Conservation (phyloP, 2,888 invertebrate species). For the Philereme transversata region DNA sequence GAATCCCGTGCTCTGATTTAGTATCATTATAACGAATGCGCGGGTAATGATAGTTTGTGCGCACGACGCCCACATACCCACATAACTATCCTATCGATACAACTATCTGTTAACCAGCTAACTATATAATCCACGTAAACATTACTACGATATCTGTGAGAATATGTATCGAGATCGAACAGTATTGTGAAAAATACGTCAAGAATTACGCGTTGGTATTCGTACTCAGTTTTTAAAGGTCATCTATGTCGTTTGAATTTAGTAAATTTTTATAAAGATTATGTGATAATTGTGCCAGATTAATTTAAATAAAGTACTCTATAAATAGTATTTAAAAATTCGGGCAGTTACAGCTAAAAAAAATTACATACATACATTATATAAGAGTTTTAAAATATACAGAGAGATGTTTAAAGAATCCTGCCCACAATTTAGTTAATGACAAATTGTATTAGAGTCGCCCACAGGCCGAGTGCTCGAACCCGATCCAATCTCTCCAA, state of each 20-base stretch:
- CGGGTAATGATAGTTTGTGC: conserved; percentile 41
- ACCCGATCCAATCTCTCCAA: conserved; percentile 20
- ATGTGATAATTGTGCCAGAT: no score
- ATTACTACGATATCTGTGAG: conserved; percentile 27
- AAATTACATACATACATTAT: no score
- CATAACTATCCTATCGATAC: conserved; percentile 13
- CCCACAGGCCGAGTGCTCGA: conserved; percentile 20
- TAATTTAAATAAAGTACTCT: no score
- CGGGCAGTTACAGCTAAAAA: no score
- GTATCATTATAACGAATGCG: conserved; percentile 41
- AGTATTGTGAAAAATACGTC: no score
- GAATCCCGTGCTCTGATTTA: conserved; percentile 44
- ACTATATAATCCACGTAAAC: conserved; percentile 13
- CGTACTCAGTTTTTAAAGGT: no score
- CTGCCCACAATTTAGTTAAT: conserved; percentile 32
- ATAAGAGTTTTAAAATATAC: no score
- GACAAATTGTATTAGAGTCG: conserved; percentile 32
- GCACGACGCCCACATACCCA: conserved; percentile 34
- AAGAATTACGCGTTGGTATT: no score
- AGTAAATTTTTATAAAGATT: no score
- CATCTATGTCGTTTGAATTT: no score
- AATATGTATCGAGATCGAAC: conserved; percentile 25
- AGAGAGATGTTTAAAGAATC: conserved; percentile 9
- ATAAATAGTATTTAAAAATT: no score
- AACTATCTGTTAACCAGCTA: neutral